Evolutionary conservation across 2,113 vertebrate species (phyloP).

Genomic region (Syrmaticus mikado): DNA sequence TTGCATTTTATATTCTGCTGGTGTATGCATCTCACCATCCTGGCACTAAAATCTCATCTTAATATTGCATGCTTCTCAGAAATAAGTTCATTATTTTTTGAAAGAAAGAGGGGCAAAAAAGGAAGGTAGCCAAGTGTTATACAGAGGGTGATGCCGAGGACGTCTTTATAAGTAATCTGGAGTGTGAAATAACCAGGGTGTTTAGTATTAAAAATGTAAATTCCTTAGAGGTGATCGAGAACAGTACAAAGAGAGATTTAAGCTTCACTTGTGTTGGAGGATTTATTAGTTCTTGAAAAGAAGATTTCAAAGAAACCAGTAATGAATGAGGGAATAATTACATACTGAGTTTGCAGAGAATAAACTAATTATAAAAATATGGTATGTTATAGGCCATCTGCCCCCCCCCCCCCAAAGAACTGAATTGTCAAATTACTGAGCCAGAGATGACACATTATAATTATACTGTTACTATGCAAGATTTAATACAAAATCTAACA

Average conservation of each 20-base stretch:
- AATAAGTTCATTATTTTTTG: neutral
- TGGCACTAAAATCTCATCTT: neutral
- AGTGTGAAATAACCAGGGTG: slow-evolving; percentile 18
- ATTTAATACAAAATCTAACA: slow-evolving; percentile 63
- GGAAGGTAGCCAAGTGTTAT: neutral
- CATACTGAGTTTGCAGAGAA: slow-evolving; percentile 60
- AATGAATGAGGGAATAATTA: slow-evolving; percentile 66
- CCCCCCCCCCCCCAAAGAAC: slow-evolving; percentile 46
- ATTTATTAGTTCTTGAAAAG: slow-evolving; percentile 62
- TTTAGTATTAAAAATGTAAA: neutral
- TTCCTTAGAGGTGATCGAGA: slow-evolving; percentile 4
- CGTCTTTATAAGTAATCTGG: neutral
- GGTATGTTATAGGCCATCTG: slow-evolving; percentile 60
- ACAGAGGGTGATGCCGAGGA: neutral
- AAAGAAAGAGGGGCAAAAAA: neutral
- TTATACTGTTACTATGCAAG: slow-evolving; percentile 58
- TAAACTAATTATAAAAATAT: slow-evolving; percentile 70
- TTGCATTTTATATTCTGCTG: neutral
- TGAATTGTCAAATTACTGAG: slow-evolving; percentile 63
- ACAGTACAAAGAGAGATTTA: slow-evolving; percentile 31
- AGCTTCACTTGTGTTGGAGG: slow-evolving; percentile 47
- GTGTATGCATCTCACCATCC: neutral
- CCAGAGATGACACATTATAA: slow-evolving; percentile 62
- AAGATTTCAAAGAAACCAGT: slow-evolving; percentile 66
- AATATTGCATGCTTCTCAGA: neutral